Base-by-base conservation (phyloP, 2,797 vertebrate species). In the Chelmon rostratus region DNA sequence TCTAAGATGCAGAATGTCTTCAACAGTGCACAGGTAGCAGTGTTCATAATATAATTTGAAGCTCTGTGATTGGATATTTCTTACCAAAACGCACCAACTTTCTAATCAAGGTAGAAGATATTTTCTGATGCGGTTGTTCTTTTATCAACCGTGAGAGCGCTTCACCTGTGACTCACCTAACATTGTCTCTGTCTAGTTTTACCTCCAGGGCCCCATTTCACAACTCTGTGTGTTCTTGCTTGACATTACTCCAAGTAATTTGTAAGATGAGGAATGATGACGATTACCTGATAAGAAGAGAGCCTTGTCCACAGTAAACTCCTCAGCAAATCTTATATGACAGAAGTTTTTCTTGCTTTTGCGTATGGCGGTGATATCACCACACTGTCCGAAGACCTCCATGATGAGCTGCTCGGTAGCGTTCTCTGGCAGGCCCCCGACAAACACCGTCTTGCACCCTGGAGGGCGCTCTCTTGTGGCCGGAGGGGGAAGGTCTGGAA, bases 301-400 rank as follows among this genome's bases (percentile, higher is more conserved):
- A 0, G 98, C 98, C 88, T 97, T 98, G 92, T 99, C 98, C 81
- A 99, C 97, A 38, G 97, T 98, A 84, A 95, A 94, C 87, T 98
- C 98, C 79, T 99, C 97, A 0, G 97, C 93, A 66, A 99, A 99
- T 85, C 98, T 95, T 91, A 99, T 98, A 59, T 99, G 98, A 86
- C 97, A 98, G 92, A 99, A 99, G 73, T 98, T 98, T 89, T 99
- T 98, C 94, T 98, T 99, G 92, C 98, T 98, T 91, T 98, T 99
- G 40, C 98, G 96, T 86, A 99, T 97, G 35, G 97, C 97, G 6
- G 96, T 96, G 93, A 99, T 98, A 2, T 97, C 96, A 1, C 98
- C 98, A 2, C 98, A 99, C 91, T 97, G 97, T 46, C 97, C 98
- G 3, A 99, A 99, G 72, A 99, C 95, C 77, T 99, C 98, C 91